A percentile compares a stretch with the other conserved stretches of the same genome.
phyloP scores from a whole-genome alignment of 1,140 invertebrate species.

The Papilio glaucus region DNA sequence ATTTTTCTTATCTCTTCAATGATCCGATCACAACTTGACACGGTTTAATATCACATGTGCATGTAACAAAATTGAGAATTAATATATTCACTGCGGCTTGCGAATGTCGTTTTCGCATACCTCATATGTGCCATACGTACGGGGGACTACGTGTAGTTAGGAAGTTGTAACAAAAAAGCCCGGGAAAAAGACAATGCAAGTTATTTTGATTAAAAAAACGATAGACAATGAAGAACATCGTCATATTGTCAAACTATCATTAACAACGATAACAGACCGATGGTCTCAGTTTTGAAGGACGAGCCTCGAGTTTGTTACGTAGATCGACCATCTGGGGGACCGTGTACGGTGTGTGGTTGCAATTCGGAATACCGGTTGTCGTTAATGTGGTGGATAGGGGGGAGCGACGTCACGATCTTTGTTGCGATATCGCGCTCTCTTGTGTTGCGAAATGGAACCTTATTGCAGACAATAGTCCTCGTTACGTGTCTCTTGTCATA shows the following conservation, averaged over 20 bases:
- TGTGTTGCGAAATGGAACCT: conserved; percentile 10
- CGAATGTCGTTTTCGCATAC: no score
- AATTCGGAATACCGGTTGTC: conserved; percentile 30
- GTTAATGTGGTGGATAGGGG: conserved; percentile 30
- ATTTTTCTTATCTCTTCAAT: no score
- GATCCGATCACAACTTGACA: no score
- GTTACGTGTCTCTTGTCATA: neutral
- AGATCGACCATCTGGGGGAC: conserved; percentile 5
- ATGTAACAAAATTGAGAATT: no score
- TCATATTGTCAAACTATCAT: neutral
- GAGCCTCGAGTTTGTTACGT: neutral
- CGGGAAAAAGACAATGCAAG: neutral
- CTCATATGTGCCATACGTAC: no score
- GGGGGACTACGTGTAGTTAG: no score
- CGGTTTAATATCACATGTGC: no score
- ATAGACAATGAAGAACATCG: neutral
- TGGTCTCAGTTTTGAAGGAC: neutral
- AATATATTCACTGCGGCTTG: no score
- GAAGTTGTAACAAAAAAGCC: neutral
- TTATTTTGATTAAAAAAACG: neutral
- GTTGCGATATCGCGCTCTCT: conserved; percentile 17
- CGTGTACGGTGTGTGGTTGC: conserved; percentile 1
- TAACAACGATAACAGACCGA: neutral
- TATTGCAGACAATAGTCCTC: neutral
- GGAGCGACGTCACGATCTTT: conserved; percentile 21